A percentile compares a stretch with the other conserved stretches of the same genome.
These are phyloP conservation scores for Drosophila yooni DNA, from an alignment of 2,888 invertebrate genomes.

Conservation along the genomic window DNA sequence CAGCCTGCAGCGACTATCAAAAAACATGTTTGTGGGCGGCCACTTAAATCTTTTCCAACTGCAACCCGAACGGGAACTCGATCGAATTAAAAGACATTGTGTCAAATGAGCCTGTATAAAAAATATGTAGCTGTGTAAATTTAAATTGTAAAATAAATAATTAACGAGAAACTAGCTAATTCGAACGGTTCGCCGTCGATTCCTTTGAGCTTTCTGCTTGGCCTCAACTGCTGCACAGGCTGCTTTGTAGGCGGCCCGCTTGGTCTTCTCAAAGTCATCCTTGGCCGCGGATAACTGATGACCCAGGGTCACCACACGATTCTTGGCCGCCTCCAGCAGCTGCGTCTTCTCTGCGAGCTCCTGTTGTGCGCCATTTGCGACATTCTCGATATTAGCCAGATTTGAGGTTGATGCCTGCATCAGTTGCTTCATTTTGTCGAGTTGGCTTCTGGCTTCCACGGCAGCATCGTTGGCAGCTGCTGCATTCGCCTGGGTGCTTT, in stretches of 20 bases:
- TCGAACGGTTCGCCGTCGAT: not conserved
- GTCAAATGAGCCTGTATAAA: not conserved
- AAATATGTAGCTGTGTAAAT: conserved; percentile 2
- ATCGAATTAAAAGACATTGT: too few species aligned
- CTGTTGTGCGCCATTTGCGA: conserved; percentile 87
- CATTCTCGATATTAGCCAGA: conserved; percentile 88
- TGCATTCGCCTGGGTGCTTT: conserved; percentile 88
- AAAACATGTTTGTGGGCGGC: not conserved
- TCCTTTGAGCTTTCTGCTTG: conserved; percentile 85
- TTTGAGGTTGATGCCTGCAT: conserved; percentile 86
- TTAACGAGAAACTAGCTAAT: not conserved
- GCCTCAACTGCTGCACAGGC: conserved; percentile 89
- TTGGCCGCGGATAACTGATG: conserved; percentile 88
- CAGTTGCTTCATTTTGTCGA: conserved; percentile 85
- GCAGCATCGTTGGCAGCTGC: conserved; percentile 88
- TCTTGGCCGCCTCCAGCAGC: conserved; percentile 88
- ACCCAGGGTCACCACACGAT: conserved; percentile 88
- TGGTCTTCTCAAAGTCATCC: conserved; percentile 88
- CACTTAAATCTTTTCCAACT: not conserved
- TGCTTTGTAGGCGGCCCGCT: conserved; percentile 89
- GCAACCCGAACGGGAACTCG: not conserved
- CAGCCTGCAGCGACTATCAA: not conserved
- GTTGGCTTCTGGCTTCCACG: conserved; percentile 87
- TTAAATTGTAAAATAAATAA: not conserved
- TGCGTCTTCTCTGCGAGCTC: conserved; percentile 89